Percentiles rank a stretch among this genome's conserved stretches.
Conservation (phyloP, 2,888 invertebrate genomes). For the Calameuta idolon region DNA sequence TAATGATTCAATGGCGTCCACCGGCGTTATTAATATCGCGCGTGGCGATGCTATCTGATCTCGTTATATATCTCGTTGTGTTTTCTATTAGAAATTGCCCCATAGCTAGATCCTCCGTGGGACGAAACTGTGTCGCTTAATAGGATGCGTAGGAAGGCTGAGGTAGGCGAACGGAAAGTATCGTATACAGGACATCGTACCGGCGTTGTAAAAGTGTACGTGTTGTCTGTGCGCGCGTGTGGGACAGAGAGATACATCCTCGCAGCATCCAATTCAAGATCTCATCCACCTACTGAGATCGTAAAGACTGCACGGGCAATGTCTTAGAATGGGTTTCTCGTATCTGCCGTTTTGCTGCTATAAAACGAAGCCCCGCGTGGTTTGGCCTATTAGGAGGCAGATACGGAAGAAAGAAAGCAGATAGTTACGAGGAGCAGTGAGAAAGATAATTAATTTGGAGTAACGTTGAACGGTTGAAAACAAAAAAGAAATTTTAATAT, state of each 20-base stretch:
- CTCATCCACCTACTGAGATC: conserved; percentile 1
- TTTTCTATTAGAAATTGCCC: neutral
- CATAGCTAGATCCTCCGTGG: neutral
- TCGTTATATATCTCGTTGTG: neutral
- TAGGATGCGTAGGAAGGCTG: neutral
- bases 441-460: neutral
- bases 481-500: neutral
- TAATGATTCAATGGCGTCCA: neutral
- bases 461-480: neutral
- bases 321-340: neutral
- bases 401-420: no score
- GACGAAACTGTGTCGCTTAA: neutral
- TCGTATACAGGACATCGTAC: neutral
- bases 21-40: neutral
- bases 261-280: neutral
- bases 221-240: neutral
- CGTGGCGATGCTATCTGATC: neutral
- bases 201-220: neutral
- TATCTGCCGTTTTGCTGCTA: neutral
- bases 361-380: neutral
- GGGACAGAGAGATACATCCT: neutral
- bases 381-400: neutral
- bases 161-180: neutral
- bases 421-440: neutral
- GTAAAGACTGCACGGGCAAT: conserved; percentile 7